These are phyloP conservation scores for Smithornis capensis DNA, from an alignment of 2,113 vertebrate species.

Conservation along the genomic window DNA sequence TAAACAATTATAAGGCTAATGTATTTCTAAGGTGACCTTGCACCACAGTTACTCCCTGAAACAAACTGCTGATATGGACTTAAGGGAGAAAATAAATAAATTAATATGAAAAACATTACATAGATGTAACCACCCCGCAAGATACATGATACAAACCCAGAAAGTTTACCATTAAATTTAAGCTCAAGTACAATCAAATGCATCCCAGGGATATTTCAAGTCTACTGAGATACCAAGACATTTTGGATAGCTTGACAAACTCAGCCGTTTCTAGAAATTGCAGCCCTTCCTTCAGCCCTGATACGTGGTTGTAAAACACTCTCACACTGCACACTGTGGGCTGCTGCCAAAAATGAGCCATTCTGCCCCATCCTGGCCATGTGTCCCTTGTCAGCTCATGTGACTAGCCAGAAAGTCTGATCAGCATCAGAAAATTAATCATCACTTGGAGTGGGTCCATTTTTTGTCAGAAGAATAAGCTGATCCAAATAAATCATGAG, in stretches of 20 bases:
- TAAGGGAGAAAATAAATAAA: slow-evolving; percentile 2
- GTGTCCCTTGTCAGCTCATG: background rate
- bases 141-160: background rate
- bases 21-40: slow-evolving; percentile 17
- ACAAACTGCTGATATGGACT: background rate
- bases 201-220: background rate
- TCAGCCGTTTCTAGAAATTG: background rate
- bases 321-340: background rate
- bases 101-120: background rate
- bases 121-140: background rate
- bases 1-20: slow-evolving; percentile 4
- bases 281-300: background rate
- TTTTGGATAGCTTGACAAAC: background rate
- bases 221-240: background rate
- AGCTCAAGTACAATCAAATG: background rate
- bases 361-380: background rate
- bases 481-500: background rate
- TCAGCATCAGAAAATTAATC: background rate
- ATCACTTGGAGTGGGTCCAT: background rate
- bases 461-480: background rate
- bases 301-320: fast-evolving
- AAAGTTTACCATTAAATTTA: background rate
- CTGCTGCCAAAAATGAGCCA: fast-evolving
- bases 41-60: background rate
- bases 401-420: background rate